Evolutionary conservation across 2,797 vertebrate genomes (phyloP).

Genomic region (Selene dorsalis): DNA sequence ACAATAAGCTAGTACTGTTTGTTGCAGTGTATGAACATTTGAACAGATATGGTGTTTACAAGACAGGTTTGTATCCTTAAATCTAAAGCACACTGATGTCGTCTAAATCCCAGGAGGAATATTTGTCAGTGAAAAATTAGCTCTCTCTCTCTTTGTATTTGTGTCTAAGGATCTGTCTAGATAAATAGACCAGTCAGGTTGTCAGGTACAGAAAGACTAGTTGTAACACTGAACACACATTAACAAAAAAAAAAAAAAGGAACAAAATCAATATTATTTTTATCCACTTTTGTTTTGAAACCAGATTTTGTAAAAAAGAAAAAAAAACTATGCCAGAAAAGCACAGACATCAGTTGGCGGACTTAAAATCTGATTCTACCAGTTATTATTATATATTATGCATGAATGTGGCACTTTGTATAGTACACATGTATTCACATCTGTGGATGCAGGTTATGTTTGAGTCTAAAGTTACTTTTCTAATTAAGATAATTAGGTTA

Average conservation of each 20-base stretch:
- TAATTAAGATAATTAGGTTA: constrained; percentile 59
- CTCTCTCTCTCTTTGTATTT: constrained; percentile 27
- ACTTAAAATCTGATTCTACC: constrained; percentile 21
- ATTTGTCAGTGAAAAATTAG: constrained; percentile 6
- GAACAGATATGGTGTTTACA: constrained; percentile 55
- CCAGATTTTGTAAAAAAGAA: neutral
- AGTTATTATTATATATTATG: constrained; percentile 9
- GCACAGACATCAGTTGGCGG: constrained; percentile 36
- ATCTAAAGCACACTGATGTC: constrained; percentile 36
- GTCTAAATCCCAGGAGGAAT: constrained; percentile 30
- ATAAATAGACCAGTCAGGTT: constrained; percentile 27
- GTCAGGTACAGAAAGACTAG: constrained; percentile 19
- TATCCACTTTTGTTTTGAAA: neutral
- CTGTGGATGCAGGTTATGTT: constrained; percentile 42
- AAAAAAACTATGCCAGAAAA: constrained; percentile 29
- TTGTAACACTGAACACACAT: constrained; percentile 26
- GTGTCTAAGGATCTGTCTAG: constrained; percentile 19
- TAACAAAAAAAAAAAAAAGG: constrained; percentile 3
- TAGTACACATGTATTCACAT: neutral
- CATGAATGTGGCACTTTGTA: constrained; percentile 16
- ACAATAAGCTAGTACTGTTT: constrained; percentile 35
- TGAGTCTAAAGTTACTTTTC: constrained; percentile 49
- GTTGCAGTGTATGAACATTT: constrained; percentile 54
- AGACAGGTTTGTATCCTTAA: constrained; percentile 38
- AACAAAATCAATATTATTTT: neutral